Conservation (phyloP, 2,888 invertebrate species). For the Hydraecia micacea region DNA sequence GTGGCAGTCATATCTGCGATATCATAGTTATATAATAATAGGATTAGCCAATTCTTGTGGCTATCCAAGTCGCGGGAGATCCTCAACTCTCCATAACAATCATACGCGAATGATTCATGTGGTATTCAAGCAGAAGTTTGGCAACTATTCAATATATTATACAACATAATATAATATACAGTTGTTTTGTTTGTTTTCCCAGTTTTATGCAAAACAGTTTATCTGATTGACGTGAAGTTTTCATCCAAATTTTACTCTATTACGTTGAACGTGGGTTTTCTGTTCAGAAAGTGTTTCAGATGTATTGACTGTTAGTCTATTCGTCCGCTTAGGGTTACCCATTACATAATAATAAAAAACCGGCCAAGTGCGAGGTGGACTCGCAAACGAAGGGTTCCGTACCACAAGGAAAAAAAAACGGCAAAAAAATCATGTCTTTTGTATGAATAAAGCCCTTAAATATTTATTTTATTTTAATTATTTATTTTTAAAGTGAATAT, state of each 20-base stretch:
- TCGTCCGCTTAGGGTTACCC: not conserved
- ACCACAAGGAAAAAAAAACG: too few species aligned
- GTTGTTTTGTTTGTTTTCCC: conserved; percentile 37
- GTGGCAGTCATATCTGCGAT: not conserved
- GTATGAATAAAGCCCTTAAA: too few species aligned
- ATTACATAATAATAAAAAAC: not conserved
- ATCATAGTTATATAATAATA: conserved; percentile 15
- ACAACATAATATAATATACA: conserved; percentile 24
- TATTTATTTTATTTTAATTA: too few species aligned
- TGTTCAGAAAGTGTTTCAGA: conserved; percentile 1
- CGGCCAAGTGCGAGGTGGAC: not conserved
- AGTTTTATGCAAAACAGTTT: conserved; percentile 45
- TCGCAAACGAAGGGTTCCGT: not conserved
- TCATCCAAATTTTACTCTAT: conserved; percentile 33
- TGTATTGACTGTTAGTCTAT: conserved; percentile 3
- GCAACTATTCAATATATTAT: conserved; percentile 56
- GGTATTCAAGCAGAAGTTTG: conserved; percentile 49
- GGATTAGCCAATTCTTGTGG: conserved; percentile 38
- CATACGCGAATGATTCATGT: conserved; percentile 49
- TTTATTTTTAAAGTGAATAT: too few species aligned
- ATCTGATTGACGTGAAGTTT: conserved; percentile 54
- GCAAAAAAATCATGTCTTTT: too few species aligned
- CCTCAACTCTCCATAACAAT: conserved; percentile 45
- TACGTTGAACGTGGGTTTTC: not conserved
- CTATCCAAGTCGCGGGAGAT: conserved; percentile 25